phyloP scores from a whole-genome alignment of 2,113 vertebrate species.

The Gulo gulo region DNA sequence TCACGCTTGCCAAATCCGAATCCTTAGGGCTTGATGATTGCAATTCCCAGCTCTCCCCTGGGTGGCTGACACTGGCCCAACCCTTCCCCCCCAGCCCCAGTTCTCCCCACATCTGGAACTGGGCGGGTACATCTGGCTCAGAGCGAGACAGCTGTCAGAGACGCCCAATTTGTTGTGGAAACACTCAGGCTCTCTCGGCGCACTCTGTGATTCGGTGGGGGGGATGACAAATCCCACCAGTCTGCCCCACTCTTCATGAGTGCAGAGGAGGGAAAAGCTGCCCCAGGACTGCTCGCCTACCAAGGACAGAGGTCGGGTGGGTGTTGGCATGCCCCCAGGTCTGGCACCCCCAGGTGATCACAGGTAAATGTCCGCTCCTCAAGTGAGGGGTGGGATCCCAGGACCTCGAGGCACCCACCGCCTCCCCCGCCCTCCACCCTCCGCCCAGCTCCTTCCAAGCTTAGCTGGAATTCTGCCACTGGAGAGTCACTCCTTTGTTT shows the following conservation, averaged over 20 bases:
- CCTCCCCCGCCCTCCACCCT: background rate
- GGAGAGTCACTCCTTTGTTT: slow-evolving; percentile 49
- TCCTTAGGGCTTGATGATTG: slow-evolving; percentile 36
- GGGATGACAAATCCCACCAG: background rate
- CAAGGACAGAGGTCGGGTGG: background rate
- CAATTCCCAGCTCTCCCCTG: slow-evolving; percentile 50
- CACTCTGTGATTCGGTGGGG: background rate
- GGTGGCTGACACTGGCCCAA: background rate
- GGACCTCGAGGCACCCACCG: background rate
- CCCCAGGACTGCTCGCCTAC: background rate
- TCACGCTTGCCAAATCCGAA: slow-evolving; percentile 42
- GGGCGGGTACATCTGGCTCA: slow-evolving; percentile 66
- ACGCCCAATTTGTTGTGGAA: slow-evolving; percentile 56
- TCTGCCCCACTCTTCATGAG: background rate
- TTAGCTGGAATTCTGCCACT: background rate
- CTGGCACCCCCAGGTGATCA: background rate
- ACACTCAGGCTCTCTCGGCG: slow-evolving; percentile 28
- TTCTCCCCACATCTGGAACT: slow-evolving; percentile 75
- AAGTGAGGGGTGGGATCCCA: background rate
- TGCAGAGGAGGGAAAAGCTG: background rate
- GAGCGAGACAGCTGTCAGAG: slow-evolving; percentile 64
- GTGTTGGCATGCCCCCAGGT: background rate
- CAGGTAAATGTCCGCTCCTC: background rate
- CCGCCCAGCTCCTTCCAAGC: background rate
- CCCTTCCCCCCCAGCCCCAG: slow-evolving; percentile 31